Conservation (phyloP, 1,140 invertebrate genomes). For the Araneus ventricosus region DNA sequence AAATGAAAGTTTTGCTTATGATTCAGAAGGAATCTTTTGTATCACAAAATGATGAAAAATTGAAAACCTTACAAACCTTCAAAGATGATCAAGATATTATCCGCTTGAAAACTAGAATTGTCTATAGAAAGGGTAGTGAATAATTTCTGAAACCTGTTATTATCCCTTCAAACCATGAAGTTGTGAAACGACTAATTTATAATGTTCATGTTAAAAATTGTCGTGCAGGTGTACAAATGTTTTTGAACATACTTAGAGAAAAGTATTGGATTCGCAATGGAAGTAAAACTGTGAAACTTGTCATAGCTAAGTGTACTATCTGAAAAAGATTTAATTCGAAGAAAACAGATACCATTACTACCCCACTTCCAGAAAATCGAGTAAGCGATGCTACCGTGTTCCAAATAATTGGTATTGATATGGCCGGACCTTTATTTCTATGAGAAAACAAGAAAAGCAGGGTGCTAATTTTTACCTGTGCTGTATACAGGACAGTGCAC, state of each 20-base stretch:
- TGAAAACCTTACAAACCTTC: neutral
- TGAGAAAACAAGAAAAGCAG: neutral
- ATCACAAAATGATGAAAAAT: neutral
- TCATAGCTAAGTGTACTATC: neutral
- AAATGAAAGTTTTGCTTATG: neutral
- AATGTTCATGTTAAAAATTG: neutral
- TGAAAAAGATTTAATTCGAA: neutral
- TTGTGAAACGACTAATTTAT: neutral
- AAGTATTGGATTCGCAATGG: neutral
- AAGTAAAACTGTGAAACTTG: neutral
- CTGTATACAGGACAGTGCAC: neutral
- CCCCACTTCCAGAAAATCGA: neutral
- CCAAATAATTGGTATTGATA: neutral
- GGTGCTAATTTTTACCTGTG: neutral
- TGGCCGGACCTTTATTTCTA: neutral
- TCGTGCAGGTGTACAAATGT: neutral
- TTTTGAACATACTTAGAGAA: neutral
- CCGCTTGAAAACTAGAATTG: neutral
- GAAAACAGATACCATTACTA: neutral
- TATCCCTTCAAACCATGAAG: neutral
- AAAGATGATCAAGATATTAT: neutral
- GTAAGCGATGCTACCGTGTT: neutral
- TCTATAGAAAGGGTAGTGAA: neutral
- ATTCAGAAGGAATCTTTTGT: neutral
- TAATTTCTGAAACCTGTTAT: neutral